These are phyloP conservation scores for Andrena haemorrhoa DNA, from an alignment of 2,888 invertebrate genomes.

Conservation along the genomic window DNA sequence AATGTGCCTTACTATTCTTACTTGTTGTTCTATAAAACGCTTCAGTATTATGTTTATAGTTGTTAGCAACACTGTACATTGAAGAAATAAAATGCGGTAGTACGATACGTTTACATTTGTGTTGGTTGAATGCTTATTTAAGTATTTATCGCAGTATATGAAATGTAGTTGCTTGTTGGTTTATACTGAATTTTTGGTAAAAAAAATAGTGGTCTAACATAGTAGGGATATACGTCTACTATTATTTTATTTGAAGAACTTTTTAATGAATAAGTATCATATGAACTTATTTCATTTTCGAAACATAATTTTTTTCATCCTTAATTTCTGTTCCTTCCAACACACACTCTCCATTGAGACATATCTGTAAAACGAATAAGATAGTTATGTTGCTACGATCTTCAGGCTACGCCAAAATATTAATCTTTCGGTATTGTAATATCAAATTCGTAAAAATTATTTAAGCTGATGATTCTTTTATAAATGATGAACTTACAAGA, in stretches of 20 bases:
- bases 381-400: conserved; percentile 18
- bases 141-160: conserved; percentile 8
- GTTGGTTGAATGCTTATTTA: neutral
- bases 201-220: neutral
- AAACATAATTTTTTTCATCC: conserved; percentile 7
- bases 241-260: neutral
- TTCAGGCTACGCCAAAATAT: neutral
- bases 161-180: neutral
- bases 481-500: conserved; percentile 87
- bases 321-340: conserved; percentile 85
- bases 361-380: conserved; percentile 88
- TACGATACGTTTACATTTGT: too few species aligned
- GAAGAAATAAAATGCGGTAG: too few species aligned
- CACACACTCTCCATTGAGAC: conserved; percentile 95
- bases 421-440: too few species aligned
- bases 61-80: too few species aligned
- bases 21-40: too few species aligned
- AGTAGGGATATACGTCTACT: neutral
- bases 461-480: neutral
- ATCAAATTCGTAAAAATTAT: neutral
- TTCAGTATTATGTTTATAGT: too few species aligned
- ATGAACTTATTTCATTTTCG: neutral
- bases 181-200: neutral
- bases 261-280: neutral
- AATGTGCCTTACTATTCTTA: too few species aligned